phyloP scores from a whole-genome alignment of 2,113 vertebrate species.

The Gobius niger region DNA sequence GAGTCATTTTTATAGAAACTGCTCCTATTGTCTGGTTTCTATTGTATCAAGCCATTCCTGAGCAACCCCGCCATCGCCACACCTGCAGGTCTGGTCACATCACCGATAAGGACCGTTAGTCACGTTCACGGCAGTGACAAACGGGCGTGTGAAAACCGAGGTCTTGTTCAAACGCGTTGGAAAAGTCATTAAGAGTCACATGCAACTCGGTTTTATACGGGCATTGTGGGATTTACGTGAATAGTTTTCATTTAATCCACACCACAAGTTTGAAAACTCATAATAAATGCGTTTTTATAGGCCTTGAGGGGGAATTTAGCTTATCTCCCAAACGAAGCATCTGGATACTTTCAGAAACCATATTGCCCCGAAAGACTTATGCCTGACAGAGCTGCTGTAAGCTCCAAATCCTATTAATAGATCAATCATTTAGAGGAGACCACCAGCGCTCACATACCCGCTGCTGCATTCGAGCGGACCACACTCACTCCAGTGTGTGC shows the following conservation, averaged over 20 bases:
- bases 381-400: background rate
- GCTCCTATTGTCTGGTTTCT: background rate
- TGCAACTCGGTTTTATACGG: no score
- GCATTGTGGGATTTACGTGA: background rate
- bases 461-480: background rate
- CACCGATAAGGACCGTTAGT: background rate
- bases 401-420: conserved; percentile 6
- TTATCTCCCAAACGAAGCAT: background rate
- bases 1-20: background rate
- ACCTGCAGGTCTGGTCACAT: background rate
- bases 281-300: background rate
- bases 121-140: background rate
- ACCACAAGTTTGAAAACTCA: background rate
- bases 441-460: background rate
- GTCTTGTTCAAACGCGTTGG: background rate
- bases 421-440: conserved; percentile 1
- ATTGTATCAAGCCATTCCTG: background rate
- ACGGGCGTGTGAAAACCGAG: background rate
- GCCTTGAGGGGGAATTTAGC: background rate
- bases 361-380: background rate
- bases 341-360: conserved; percentile 2
- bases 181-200: no score
- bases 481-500: background rate
- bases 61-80: background rate
- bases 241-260: no score